phyloP scores from a whole-genome alignment of 2,797 vertebrate species.

The Catostomus latipinnis region DNA sequence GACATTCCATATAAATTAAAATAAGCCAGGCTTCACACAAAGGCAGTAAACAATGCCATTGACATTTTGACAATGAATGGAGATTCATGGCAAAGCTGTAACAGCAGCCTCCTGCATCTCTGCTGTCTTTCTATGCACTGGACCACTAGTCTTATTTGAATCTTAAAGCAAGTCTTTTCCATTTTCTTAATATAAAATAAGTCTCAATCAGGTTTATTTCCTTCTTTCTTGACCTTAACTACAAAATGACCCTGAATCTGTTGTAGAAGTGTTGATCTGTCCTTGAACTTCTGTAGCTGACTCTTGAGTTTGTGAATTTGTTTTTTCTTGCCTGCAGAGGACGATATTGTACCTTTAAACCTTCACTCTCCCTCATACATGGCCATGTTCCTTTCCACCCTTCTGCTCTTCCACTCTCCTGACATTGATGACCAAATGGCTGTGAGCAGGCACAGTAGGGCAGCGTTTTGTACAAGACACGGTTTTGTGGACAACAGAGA shows the following conservation, averaged over 20 bases:
- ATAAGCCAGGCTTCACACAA: slow-evolving; percentile 24
- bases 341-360: slow-evolving; percentile 69
- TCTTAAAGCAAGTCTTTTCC: neutral
- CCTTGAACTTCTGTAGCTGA: neutral
- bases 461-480: slow-evolving; percentile 44
- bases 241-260: neutral
- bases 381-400: neutral
- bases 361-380: neutral
- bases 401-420: slow-evolving; percentile 35
- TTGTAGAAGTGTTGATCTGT: neutral
- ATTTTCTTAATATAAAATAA: neutral
- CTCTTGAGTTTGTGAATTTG: neutral
- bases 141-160: slow-evolving; percentile 13
- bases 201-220: slow-evolving; percentile 5
- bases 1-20: neutral
- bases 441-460: slow-evolving; percentile 50
- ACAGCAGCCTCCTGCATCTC: slow-evolving; percentile 30
- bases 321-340: slow-evolving; percentile 71
- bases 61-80: slow-evolving; percentile 31
- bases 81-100: slow-evolving; percentile 7
- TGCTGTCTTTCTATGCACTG: neutral
- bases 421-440: slow-evolving; percentile 56
- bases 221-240: neutral
- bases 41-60: slow-evolving; percentile 14
- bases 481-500: slow-evolving; percentile 52